Evolutionary conservation across 2,113 vertebrate genomes (phyloP).

Genomic region (Martes martes): DNA sequence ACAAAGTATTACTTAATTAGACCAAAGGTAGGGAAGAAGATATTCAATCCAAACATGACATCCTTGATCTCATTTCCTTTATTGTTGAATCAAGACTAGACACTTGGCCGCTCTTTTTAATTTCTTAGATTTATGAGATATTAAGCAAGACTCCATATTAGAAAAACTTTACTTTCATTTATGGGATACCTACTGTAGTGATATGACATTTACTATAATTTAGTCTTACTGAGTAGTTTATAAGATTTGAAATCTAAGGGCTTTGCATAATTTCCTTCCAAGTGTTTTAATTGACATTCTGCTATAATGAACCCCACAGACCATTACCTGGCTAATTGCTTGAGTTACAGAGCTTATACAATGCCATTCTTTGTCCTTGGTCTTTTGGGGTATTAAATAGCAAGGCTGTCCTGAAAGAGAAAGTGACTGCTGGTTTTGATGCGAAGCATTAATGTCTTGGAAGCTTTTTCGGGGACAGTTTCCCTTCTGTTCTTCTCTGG

Average conservation of each 20-base stretch:
- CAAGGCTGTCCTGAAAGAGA: conserved; percentile 57
- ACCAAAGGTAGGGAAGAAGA: neutral
- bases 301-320: conserved; percentile 76
- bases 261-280: conserved; percentile 71
- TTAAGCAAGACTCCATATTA: conserved; percentile 41
- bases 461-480: conserved; percentile 66
- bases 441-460: conserved; percentile 64
- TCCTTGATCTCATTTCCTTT: conserved; percentile 40
- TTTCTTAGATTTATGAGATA: conserved; percentile 57
- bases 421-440: conserved; percentile 70
- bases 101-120: conserved; percentile 35
- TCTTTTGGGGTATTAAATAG: conserved; percentile 72
- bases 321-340: conserved; percentile 80
- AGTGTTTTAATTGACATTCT: conserved; percentile 75
- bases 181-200: conserved; percentile 25
- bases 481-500: conserved; percentile 65
- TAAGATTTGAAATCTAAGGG: conserved; percentile 42
- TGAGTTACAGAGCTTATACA: conserved; percentile 74
- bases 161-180: conserved; percentile 69
- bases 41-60: neutral
- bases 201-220: conserved; percentile 65
- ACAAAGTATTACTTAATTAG: conserved; percentile 34
- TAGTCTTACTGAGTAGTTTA: conserved; percentile 51
- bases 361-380: conserved; percentile 77
- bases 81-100: conserved; percentile 41